Evolutionary conservation across 2,113 vertebrate species (phyloP), one percentile per base, ranked within the genome.

Genomic region (Aspidoscelis tigris): DNA sequence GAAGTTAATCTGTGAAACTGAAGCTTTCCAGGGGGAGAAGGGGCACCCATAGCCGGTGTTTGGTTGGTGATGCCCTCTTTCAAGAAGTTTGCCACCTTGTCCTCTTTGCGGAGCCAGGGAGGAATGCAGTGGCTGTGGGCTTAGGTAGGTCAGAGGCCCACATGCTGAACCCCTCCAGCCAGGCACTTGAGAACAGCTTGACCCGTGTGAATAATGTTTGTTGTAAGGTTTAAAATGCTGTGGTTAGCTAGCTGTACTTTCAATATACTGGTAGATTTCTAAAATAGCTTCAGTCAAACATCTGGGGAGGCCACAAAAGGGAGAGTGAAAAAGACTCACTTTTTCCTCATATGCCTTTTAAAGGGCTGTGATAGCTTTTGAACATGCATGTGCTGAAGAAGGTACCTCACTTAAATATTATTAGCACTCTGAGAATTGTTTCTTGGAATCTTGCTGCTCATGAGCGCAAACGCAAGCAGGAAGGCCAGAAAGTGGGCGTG

Each of bases 401-500:
- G 33, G 68, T 71, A 61, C 47, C 5, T 2, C 53, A 61, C 11
- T 18, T 18, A 82, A 76, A 74, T 65, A 84, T 16, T 24, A 80
- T 88, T 55, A 1, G 71, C 86, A 0, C 0, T 76, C 50, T 81
- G 68, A n/a, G 50, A 80, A 74, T 89, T 73, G 10, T 71, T 79
- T 91, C 89, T 86, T 82, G 87, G 83, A 80, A 71, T 81, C 70
- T 24, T 81, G 90, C 79, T 26, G 6, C 55, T 74, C 66, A 50
- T 7, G 2, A 53, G 43, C n/a, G 5, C n/a, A 53, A 43, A 61
- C 79, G n/a, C 44, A 18, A 14, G 64, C 65, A 50, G 7, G 21
- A 68, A 68, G 61, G 26, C 43, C 73, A 41, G 73, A 50, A 14
- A 10, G 61, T 24, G n/a, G 61, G 44, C 6, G 11, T 14, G 5